phyloP scores from a whole-genome alignment of 2,888 invertebrate genomes.

The Sphaerophoria rueppellii region DNA sequence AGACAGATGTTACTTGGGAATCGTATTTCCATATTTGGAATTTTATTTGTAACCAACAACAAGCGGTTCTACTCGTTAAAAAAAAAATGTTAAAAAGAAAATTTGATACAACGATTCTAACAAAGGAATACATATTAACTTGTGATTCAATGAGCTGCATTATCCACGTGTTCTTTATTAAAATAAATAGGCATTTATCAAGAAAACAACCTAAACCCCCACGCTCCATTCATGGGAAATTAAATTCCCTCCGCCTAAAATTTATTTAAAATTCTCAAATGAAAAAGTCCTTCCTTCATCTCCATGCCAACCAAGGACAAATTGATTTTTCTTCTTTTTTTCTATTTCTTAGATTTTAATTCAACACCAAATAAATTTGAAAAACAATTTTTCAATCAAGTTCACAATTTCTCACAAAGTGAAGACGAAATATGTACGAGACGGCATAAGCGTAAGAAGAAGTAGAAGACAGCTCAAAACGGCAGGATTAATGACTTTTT shows the following conservation, averaged over 20 bases:
- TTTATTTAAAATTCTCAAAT: background rate
- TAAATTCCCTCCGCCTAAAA: background rate
- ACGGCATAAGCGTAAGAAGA: background rate
- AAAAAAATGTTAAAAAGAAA: background rate
- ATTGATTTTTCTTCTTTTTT: slow-evolving; percentile 10
- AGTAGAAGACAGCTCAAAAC: background rate
- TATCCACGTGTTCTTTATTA: background rate
- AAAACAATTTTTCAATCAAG: slow-evolving; percentile 38
- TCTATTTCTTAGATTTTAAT: background rate
- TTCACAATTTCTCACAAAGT: slow-evolving; percentile 7
- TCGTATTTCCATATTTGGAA: slow-evolving; percentile 1
- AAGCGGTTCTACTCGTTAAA: background rate
- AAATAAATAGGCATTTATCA: background rate
- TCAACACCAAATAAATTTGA: slow-evolving; percentile 13
- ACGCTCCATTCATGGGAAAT: background rate
- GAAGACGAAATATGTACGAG: background rate
- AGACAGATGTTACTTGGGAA: slow-evolving; percentile 16
- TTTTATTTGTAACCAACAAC: background rate
- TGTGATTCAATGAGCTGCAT: background rate
- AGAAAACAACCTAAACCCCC: background rate
- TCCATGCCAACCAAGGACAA: background rate
- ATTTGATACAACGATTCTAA: background rate
- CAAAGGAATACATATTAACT: background rate
- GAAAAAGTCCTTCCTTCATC: background rate
- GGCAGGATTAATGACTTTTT: slow-evolving; percentile 21